Evolutionary conservation across 2,797 vertebrate genomes (phyloP), one percentile per base, ranked within the genome.

Genomic region (Limosa lapponica): DNA sequence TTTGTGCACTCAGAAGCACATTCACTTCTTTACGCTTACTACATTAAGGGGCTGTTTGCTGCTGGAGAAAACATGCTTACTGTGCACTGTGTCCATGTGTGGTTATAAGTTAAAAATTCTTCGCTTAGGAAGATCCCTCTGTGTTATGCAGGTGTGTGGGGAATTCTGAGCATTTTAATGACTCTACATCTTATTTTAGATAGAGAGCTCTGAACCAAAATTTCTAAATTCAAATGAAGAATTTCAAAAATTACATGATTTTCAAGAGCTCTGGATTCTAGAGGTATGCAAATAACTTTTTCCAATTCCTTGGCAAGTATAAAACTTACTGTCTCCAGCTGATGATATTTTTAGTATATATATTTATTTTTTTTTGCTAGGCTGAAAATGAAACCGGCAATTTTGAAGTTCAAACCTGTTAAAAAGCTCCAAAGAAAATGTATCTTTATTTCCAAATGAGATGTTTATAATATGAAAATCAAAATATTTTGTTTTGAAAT

Each of bases 251-350:
- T 24, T 9, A 44, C 44, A 70, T 34, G 59, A 77, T 89, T 96
- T 94, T 73, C 67, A 84, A 92, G 61, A 82, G 64, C 61, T 87
- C 41, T 80, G 78, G 82, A 57, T 90, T 94, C 67, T 82, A 82
- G 84, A 89, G 49, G 34, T 87, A 86, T 90, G 92, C 73, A 93
- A 92, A 93, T 93, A 51, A 54, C 43, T 46, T 89, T 70, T 57
- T 65, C 34, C 37, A 59, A 4, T 71, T 82, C 27, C 48, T 73
- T 93, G 74, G 71, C 83, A 95, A 85, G 34, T 39, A 17, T 57
- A 78, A 90, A 95, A 71, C 37, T 52, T 61, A 54, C 15, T 32
- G 15, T 85, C 49, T 89, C 52, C 75, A 94, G 69, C 18, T 82
- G 64, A 73, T 39, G 6, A 24, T 93, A 93, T 85, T 90, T 95